Base-by-base conservation (phyloP, 2,113 vertebrate species). In the Psammodynastes pulverulentus region DNA sequence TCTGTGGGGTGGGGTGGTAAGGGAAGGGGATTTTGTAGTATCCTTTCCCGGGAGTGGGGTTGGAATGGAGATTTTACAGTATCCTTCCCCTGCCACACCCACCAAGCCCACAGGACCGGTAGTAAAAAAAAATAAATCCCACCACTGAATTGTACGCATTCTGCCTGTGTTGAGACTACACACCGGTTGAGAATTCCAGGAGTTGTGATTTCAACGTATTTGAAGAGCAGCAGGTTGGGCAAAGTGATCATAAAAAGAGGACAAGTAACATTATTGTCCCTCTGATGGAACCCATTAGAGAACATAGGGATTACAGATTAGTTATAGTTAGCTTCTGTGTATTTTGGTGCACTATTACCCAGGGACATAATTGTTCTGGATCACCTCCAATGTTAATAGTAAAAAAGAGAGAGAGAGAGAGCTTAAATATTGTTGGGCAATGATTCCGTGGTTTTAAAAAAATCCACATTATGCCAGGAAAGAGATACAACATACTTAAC, bases 341-440 rank as follows among this genome's bases (percentile, higher is more conserved):
- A 54, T 23, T 34, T 23, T 45, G 12, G 2, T 23, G 45, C 34
- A 54, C 49, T 53, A 9, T 92, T 6, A 94, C 90, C 9, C 93
- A 93, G 29, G 90, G 92, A 13, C 51, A 6, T 89, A 93, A 96
- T 90, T 95, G 3, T 88, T 95, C 45, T 96, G 89, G 89, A 85
- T 9, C 91, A 49, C 90, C 48, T 94, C 86, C 90, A 96, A 94
- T 86, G 91, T 94, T 43, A 2, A 2, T 87, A 95, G 19, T 91
- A 95, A 67, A 96, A 56, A 56, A 54, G n/a, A n/a, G n/a, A n/a
- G n/a, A 94, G 19, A 54, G 93, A 94, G 0, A 88, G 7, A 93
- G 53, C 67, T 94, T 93, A 94, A 46, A 86, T 96, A 1, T 88
- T 96, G 94, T 84, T 3, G 2, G 23, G 2, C 92, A 97, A 96